Evolutionary conservation across 2,797 vertebrate genomes (phyloP).

Genomic region (Petrocephalus sullivani): DNA sequence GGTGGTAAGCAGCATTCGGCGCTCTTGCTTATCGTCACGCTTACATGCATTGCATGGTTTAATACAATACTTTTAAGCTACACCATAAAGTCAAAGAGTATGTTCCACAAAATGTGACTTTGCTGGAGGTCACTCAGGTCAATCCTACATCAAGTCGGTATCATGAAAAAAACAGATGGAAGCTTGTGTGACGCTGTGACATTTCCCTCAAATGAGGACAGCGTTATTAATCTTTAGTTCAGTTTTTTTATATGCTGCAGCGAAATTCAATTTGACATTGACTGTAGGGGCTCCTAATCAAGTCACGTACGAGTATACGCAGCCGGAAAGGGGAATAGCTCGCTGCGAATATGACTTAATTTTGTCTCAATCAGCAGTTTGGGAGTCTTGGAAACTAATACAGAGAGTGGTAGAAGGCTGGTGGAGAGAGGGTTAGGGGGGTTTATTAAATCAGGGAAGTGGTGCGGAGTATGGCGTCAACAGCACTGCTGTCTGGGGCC

Average conservation of each 20-base stretch:
- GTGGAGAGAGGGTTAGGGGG: background rate
- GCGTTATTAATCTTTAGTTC: background rate
- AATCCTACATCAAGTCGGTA: background rate
- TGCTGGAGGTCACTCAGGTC: background rate
- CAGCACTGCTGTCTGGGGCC: background rate
- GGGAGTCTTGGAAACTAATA: background rate
- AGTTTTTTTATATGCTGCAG: background rate
- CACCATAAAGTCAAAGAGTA: background rate
- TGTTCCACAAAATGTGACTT: constrained; percentile 14
- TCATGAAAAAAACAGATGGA: background rate
- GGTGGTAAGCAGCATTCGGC: constrained; percentile 41
- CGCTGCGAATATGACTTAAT: background rate
- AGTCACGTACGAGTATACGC: background rate
- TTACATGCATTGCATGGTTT: background rate
- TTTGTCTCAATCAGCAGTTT: background rate
- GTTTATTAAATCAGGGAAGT: constrained; percentile 15
- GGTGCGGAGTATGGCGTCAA: background rate
- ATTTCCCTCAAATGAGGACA: background rate
- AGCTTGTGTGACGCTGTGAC: background rate
- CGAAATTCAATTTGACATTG: constrained; percentile 11
- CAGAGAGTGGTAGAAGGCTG: background rate
- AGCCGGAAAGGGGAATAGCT: background rate
- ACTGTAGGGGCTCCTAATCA: background rate
- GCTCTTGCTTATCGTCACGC: background rate
- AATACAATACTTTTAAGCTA: background rate